Evolutionary conservation across 2,113 vertebrate species (phyloP), one percentile per base, ranked within the genome.

Genomic region (Cephalopholis sonnerati): DNA sequence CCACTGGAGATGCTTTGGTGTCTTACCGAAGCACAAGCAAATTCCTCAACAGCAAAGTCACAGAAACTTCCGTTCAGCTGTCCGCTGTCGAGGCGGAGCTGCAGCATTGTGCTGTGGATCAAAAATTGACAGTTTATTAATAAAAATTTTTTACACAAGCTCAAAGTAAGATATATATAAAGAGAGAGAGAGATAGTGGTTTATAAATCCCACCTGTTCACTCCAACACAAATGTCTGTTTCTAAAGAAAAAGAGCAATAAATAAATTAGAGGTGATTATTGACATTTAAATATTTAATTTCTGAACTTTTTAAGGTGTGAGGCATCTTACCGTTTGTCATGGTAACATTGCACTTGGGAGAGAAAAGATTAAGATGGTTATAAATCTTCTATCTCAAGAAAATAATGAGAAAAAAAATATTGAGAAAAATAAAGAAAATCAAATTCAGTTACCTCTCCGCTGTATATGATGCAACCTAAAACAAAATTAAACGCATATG

Each of bases 21-120:
- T 55, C 77, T 78, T 88, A 95, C 95, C 17, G 89, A 76, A 10
- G 91, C 87, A 77, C 95, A 96, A 2, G 95, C 91, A 0, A 93
- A 83, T 48, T 95, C 63, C 74, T 92, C 58, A 1, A 94, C 2
- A 13, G 74, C 18, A 64, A 93, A 95, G 55, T 81, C 62, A 61
- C 95, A 96, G 24, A 89, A n/a, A 13, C 2, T 51, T 24, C 84
- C 57, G 0, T n/a, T 32, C 5, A 84, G 57, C n/a, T 44, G 25
- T 12, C 81, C 48, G 0, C 32, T 76, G 67, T 81, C 24, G 4
- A 95, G 83, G 11, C 39, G 22, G 25, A 50, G 61, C 80, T 92
- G 78, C 0, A 92, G 54, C 22, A 7, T 46, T 11, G 92, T 83
- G 89, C 95, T 96, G 74, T 13, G 32, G 72, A 18, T 73, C 0